Evolutionary conservation across 2,888 invertebrate species (phyloP), one percentile per base, ranked within the genome.

Genomic region (Drosophila prolongata): DNA sequence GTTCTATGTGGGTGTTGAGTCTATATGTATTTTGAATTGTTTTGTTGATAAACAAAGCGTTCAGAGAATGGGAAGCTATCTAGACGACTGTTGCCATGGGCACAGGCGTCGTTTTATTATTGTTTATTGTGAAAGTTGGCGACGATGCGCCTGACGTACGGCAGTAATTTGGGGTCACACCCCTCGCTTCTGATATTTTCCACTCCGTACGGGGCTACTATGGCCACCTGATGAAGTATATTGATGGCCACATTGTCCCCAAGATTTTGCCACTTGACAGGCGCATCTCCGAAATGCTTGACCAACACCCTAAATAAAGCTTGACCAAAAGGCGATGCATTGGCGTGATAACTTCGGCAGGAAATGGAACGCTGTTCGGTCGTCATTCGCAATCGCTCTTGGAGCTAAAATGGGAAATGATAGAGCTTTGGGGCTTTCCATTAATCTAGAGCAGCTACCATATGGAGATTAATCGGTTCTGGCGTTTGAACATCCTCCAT

Each of bases 31-130:
- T 57, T 56, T 11, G 34, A 62, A 54, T 57, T 68, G 50, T 79
- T 67, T 67, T 81, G 62, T 84, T 81, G 76, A 85, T 78, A 78
- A 79, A 81, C 69, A 81, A 79, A 69, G 57, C 56, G 49, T 62
- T 54, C 30, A 16, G 30, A 47, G 47, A 64, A 62, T 35, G 3
- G 13, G 38, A 5, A 16, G n/a, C 43, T 57, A 54, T 49, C 14
- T 42, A 27, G 40, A 38, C 19, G 13, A 40, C 47, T 60, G 38
- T 72, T 72, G 65, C 71, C 40, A 68, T 50, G 68, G 19, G 54
- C 49, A 53, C 47, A 19, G n/a, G 6, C 38, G n/a, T 47, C 9
- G 10, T 35, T 44, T 47, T 19, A 30, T 35, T 67, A 11, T 46
- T 56, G 66, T 47, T 43, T 68, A 54, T 27, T 54, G 27, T 30